phyloP scores from a whole-genome alignment of 2,797 vertebrate genomes.

The Malacoctenus gilli region DNA sequence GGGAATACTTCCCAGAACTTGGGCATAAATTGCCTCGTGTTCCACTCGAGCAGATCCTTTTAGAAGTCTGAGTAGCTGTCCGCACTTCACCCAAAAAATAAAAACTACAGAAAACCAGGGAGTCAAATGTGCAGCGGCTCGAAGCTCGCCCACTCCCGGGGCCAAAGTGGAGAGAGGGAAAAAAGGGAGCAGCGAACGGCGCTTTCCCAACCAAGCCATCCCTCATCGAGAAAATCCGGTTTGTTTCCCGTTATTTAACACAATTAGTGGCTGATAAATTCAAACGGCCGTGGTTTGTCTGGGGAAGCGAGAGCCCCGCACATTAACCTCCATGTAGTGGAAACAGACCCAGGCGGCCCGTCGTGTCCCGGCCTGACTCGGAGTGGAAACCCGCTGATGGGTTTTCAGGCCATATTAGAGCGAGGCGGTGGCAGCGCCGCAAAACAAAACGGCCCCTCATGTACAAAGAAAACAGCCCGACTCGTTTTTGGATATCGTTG shows the following conservation, averaged over 20 bases:
- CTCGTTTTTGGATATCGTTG: slow-evolving; percentile 3
- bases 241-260: slow-evolving; percentile 13
- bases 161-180: not conserved
- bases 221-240: slow-evolving; percentile 19
- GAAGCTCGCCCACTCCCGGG: slow-evolving; percentile 8
- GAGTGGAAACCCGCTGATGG: slow-evolving; percentile 33
- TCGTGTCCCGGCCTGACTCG: slow-evolving; percentile 26
- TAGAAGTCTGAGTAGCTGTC: slow-evolving; percentile 14
- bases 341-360: slow-evolving; percentile 25
- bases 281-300: slow-evolving; percentile 37
- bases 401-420: slow-evolving; percentile 4
- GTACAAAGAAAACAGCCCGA: not conserved
- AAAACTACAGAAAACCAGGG: slow-evolving; percentile 16
- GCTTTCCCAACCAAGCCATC: slow-evolving; percentile 4
- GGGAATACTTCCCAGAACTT: not conserved
- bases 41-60: slow-evolving; percentile 32
- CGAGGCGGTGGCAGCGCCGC: too few relatives aligned
- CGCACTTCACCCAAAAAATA: slow-evolving; percentile 1
- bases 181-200: slow-evolving; percentile 13
- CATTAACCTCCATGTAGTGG: slow-evolving; percentile 49
- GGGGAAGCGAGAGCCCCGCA: slow-evolving; percentile 33
- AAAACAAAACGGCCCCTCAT: too few relatives aligned
- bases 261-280: slow-evolving; percentile 64
- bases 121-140: slow-evolving; percentile 29
- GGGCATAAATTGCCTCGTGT: slow-evolving; percentile 15